Evolutionary conservation across 1,140 invertebrate species (phyloP).

Genomic region (Dolichoris vasculosae): DNA sequence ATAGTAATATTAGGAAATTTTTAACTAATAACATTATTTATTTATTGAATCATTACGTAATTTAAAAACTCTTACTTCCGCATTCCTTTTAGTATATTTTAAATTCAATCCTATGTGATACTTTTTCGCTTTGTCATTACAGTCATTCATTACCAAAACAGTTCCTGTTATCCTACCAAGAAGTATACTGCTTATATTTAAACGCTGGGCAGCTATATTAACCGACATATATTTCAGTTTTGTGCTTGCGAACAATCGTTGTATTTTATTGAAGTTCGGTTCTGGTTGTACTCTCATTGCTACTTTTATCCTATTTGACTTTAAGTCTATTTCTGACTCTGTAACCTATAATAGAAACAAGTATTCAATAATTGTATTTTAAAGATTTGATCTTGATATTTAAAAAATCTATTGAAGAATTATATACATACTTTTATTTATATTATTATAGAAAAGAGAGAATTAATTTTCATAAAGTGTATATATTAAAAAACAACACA

Average conservation of each 20-base stretch:
- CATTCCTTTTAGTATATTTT: slow-evolving; percentile 89
- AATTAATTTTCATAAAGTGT: no score
- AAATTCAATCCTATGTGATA: slow-evolving; percentile 93
- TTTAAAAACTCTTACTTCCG: slow-evolving; percentile 76
- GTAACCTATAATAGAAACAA: slow-evolving; percentile 62
- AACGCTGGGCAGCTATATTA: slow-evolving; percentile 70
- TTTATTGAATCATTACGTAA: slow-evolving; percentile 3
- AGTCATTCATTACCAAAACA: slow-evolving; percentile 79
- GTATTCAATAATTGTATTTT: slow-evolving; percentile 19
- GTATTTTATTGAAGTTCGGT: slow-evolving; percentile 70
- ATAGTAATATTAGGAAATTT: slow-evolving; percentile 38
- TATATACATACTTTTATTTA: not conserved
- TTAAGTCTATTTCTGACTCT: slow-evolving; percentile 67
- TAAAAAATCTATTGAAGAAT: no score
- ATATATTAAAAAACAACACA: no score
- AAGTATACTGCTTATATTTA: slow-evolving; percentile 81
- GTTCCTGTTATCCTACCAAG: slow-evolving; percentile 90
- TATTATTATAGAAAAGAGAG: no score
- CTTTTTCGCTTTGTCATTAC: slow-evolving; percentile 72
- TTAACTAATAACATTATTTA: slow-evolving; percentile 37
- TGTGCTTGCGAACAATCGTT: slow-evolving; percentile 53
- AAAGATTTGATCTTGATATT: not conserved
- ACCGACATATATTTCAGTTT: slow-evolving; percentile 64
- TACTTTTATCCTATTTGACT: slow-evolving; percentile 76
- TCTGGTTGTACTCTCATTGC: slow-evolving; percentile 72